Evolutionary conservation across 2,113 vertebrate species (phyloP), one percentile per base, ranked within the genome.

Genomic region (Charina bottae): DNA sequence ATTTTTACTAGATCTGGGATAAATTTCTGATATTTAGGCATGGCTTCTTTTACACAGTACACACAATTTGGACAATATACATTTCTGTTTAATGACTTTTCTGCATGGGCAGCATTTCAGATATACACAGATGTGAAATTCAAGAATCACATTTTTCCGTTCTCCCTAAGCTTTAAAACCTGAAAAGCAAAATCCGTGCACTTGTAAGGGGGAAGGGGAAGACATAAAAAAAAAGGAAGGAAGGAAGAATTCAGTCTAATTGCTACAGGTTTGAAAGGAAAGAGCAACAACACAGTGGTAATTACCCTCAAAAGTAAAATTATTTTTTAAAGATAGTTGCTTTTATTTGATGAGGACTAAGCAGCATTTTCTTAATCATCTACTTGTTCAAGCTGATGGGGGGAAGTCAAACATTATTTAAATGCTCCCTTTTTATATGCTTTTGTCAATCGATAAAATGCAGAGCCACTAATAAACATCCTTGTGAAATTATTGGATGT

Each of bases 311-410:
- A 62, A 54, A 24, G 56, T 37, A n/a, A 68, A 89, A 89, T 46
- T 12, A 13, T 90, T n/a, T 6, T 64, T 21, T 53, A 21, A 78
- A 78, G 9, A 78, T 42, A 78, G 33, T 42, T 78, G 85, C 58
- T 88, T 85, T 85, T 12, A 53, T 85, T 85, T 85, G 49, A 85
- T 49, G 46, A 85, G 12, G 46, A 85, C 42, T 58, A 91, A 88
- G 33, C 7, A 55, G n/a, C 15, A 3, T 4, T 91, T 58, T 59
- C 83, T 85, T 84, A 60, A 91, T 68, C 24, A 46, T 12, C 2
- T 23, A 37, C 42, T 53, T 60, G 13, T 26, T 53, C 19, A 62
- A 83, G 72, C 54, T 19, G 24, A 28, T 28, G 42, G 19, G 37
- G 6, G 11, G 83, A 92, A 83, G 17, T 72, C 78, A 84, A 91